Percentiles rank a stretch among this genome's conserved stretches.
Evolutionary conservation across 2,113 vertebrate genomes (phyloP).

Genomic region (Serilophus lunatus): DNA sequence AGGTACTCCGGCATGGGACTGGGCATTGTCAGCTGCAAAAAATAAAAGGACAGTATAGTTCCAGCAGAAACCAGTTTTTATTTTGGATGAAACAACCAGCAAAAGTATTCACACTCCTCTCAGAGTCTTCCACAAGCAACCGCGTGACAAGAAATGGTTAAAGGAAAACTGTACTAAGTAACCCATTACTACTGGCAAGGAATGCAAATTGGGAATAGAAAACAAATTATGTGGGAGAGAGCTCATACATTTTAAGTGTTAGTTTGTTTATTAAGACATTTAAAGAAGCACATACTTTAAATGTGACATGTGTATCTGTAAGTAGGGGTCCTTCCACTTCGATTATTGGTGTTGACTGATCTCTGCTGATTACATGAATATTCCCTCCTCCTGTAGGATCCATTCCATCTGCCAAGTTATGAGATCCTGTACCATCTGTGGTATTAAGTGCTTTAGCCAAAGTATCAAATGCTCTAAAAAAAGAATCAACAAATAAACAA

Average conservation of each 20-base stretch:
- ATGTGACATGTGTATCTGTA: slow-evolving; percentile 94
- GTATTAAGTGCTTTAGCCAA: slow-evolving; percentile 97
- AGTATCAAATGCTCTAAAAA: slow-evolving; percentile 93
- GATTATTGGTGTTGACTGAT: slow-evolving; percentile 95
- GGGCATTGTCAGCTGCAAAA: slow-evolving; percentile 92
- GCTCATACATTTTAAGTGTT: background rate
- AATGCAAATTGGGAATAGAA: background rate
- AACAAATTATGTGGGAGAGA: background rate
- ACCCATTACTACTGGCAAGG: background rate
- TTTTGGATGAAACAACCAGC: background rate
- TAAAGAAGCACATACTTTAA: slow-evolving; percentile 81
- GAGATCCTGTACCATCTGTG: slow-evolving; percentile 75
- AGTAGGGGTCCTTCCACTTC: slow-evolving; percentile 98
- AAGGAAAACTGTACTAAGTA: background rate
- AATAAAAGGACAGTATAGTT: background rate
- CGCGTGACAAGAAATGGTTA: background rate
- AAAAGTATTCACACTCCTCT: background rate
- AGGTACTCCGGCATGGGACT: slow-evolving; percentile 97
- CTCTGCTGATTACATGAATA: slow-evolving; percentile 94
- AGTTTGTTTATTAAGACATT: background rate
- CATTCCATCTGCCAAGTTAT: slow-evolving; percentile 78
- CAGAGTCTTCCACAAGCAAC: background rate
- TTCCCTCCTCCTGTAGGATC: slow-evolving; percentile 83
- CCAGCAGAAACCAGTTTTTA: background rate
- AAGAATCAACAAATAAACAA: background rate